These are phyloP conservation scores for Sceliomorpha sp. DNA, from an alignment of 2,888 invertebrate genomes.

Conservation along the genomic window DNA sequence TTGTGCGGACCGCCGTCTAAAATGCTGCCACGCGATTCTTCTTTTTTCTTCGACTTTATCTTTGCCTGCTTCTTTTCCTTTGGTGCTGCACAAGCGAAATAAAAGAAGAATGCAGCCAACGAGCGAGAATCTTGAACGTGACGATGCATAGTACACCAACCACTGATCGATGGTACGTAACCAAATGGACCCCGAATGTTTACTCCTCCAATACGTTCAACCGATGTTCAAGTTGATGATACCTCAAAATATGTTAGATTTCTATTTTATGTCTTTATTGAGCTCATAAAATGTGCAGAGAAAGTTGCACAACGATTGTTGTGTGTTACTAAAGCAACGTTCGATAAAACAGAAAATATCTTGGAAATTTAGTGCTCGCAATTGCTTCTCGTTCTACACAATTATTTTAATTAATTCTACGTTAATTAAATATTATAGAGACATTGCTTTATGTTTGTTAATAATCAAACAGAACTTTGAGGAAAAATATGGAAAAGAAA, in stretches of 20 bases:
- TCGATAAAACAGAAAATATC: too few relatives aligned
- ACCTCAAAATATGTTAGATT: slow-evolving; percentile 25
- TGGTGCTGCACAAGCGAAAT: slow-evolving; percentile 21
- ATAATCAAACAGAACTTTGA: too few relatives aligned
- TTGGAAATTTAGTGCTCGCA: too few relatives aligned
- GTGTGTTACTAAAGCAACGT: too few relatives aligned
- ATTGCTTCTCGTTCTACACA: too few relatives aligned
- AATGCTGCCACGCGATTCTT: slow-evolving; percentile 40
- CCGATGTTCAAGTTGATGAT: slow-evolving; percentile 40
- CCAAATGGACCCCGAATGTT: slow-evolving; percentile 46
- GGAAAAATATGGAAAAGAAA: too few relatives aligned
- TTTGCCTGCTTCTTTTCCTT: slow-evolving; percentile 37
- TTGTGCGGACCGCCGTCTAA: slow-evolving; percentile 44
- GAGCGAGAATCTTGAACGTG: slow-evolving; percentile 47
- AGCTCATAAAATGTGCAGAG: too few relatives aligned
- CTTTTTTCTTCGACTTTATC: slow-evolving; percentile 40
- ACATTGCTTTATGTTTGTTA: too few relatives aligned
- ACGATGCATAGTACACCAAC: slow-evolving; percentile 48
- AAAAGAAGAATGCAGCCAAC: slow-evolving; percentile 38
- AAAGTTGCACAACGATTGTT: too few relatives aligned
- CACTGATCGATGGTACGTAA: slow-evolving; percentile 22
- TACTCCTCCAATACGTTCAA: slow-evolving; percentile 39
- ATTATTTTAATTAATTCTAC: too few relatives aligned
- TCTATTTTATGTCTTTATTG: slow-evolving; percentile 1
- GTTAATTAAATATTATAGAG: too few relatives aligned